Conservation (phyloP, 2,797 vertebrate species). For the Ctenopoma kingsleyae region DNA sequence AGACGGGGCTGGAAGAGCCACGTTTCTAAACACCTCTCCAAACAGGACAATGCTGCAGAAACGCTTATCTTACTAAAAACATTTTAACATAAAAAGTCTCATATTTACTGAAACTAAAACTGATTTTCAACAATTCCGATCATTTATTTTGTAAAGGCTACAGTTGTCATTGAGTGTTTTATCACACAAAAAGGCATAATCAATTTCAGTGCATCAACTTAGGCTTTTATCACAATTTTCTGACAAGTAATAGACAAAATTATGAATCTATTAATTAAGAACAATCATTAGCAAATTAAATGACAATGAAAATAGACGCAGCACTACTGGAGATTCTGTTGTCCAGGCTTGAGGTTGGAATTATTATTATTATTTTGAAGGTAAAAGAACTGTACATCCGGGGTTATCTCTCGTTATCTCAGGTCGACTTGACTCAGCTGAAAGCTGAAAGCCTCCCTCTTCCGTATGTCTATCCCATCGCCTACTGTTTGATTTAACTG, state of each 20-base stretch:
- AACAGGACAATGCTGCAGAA: neutral
- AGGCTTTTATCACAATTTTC: neutral
- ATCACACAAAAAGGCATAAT: neutral
- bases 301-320: neutral
- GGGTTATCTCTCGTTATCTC: neutral
- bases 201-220: neutral
- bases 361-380: slow-evolving; percentile 55
- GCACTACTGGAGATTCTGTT: neutral
- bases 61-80: too few species aligned
- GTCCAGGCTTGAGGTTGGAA: neutral
- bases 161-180: too few species aligned
- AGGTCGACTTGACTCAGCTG: slow-evolving; percentile 14
- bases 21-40: neutral
- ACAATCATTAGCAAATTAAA: neutral
- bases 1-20: neutral
- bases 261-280: neutral
- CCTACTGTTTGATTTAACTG: slow-evolving; percentile 12
- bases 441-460: slow-evolving; percentile 23
- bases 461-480: slow-evolving; percentile 52
- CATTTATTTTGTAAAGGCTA: too few species aligned
- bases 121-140: too few species aligned
- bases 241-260: neutral
- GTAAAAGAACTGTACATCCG: neutral
- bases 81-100: neutral
- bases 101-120: too few species aligned